These are phyloP conservation scores for Loris lydekkerianus DNA, from an alignment of 2,797 vertebrate genomes.

Conservation along the genomic window DNA sequence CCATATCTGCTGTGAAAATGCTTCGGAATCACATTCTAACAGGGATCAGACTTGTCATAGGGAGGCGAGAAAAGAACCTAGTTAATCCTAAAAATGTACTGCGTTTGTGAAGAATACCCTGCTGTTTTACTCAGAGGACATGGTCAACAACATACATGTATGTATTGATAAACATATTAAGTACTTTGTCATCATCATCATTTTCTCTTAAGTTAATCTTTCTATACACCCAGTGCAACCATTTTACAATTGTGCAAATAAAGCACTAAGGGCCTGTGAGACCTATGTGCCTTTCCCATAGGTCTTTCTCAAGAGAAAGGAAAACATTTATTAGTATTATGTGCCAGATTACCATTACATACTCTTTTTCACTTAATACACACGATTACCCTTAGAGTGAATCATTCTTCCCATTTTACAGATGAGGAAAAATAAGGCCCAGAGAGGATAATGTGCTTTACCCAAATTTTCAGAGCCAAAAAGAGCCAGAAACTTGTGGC, in stretches of 20 bases:
- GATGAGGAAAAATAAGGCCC: neutral
- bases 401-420: conserved; percentile 24
- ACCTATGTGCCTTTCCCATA: neutral
- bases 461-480: neutral
- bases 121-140: neutral
- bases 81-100: neutral
- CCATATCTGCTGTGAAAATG: neutral
- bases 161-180: neutral
- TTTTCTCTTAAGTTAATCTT: neutral
- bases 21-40: neutral
- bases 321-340: neutral
- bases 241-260: neutral
- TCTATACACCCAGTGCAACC: neutral
- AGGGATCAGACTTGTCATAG: neutral
- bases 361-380: neutral
- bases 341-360: neutral
- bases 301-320: conserved; percentile 5
- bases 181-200: neutral
- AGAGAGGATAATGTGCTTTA: neutral
- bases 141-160: neutral
- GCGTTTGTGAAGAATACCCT: neutral
- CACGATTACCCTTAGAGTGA: neutral
- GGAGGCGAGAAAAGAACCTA: neutral
- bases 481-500: neutral
- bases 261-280: neutral